Evolutionary conservation across 2,797 vertebrate genomes (phyloP), one percentile per base, ranked within the genome.

Genomic region (Serranus cabrilla): DNA sequence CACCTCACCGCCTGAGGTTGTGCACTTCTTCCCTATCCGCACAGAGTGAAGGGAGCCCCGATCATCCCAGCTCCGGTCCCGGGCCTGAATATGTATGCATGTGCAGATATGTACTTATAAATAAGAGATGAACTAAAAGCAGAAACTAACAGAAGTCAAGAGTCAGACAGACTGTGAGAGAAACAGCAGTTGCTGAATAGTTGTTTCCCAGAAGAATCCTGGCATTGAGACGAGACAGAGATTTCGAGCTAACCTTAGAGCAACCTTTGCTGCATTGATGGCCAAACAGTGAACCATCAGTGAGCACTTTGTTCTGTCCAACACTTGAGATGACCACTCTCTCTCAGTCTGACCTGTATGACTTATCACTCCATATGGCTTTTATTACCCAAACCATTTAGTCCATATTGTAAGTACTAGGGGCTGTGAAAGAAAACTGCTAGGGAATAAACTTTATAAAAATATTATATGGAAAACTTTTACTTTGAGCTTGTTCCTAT

Each of bases 41-140:
- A 39, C 59, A 60, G 47, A 73, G 58, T 31, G 61, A 50, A 0
- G n/a, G 25, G 73, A 80, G 69, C 14, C 45, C 3, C 1, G 8
- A 76, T 82, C 69, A 23, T 66, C 50, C 55, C 43, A 49, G 61
- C 55, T 40, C 18, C 11, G 20, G 47, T 14, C 40, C 50, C 5
- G 21, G 43, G 40, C 64, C 60, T 82, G 71, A 86, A 89, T 78
- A 83, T 83, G 71, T 66, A 80, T 79, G 68, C 67, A 65, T 67
- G 64, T 71, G 55, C 59, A 86, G 75, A 84, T 76, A 31, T 78
- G 76, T 76, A 80, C 57, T 10, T 70, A 92, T 88, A 82, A 92
- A 92, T 93, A 93, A 92, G 73, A 90, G 60, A 93, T 92, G 72
- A 91, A 66, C 61, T 50, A 49, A 83, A 88, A 83, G 45, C 66